Percentiles rank a stretch among this genome's conserved stretches.
phyloP scores from a whole-genome alignment of 2,797 vertebrate genomes.

The Anabacerthia variegaticeps region DNA sequence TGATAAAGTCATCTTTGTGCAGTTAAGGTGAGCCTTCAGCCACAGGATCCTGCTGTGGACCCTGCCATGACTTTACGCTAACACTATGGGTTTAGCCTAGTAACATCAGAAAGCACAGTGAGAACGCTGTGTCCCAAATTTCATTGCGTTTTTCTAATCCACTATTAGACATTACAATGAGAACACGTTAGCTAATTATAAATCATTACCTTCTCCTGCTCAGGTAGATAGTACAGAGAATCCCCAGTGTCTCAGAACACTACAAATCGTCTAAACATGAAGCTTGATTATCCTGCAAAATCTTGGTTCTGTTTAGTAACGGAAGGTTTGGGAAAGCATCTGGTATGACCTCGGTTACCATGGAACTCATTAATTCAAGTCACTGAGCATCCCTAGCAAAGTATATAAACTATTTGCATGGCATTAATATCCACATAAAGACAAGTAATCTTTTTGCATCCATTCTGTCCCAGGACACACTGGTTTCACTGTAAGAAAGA shows the following conservation, averaged over 20 bases:
- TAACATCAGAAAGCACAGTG: neutral
- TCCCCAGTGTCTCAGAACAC: slow-evolving; percentile 7
- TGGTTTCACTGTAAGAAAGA: neutral
- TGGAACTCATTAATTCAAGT: neutral
- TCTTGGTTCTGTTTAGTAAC: neutral
- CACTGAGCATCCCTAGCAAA: neutral
- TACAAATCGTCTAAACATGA: slow-evolving; percentile 7
- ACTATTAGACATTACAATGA: slow-evolving; percentile 22
- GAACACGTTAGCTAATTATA: slow-evolving; percentile 49
- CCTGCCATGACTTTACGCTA: neutral
- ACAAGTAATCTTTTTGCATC: neutral
- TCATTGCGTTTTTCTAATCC: slow-evolving; percentile 13
- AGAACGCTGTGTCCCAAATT: slow-evolving; percentile 45
- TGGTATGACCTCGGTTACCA: neutral
- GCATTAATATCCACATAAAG: neutral
- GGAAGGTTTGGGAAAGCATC: neutral
- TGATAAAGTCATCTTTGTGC: neutral
- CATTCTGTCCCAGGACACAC: neutral
- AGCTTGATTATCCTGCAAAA: neutral
- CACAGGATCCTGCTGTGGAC: neutral
- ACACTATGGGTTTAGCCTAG: neutral
- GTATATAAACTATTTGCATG: neutral
- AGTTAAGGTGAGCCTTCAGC: neutral
- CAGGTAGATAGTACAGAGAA: slow-evolving; percentile 24
- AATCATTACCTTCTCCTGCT: slow-evolving; percentile 28